Evolutionary conservation across 2,888 invertebrate genomes (phyloP), one percentile per base, ranked within the genome.

Genomic region (Macaria notata): DNA sequence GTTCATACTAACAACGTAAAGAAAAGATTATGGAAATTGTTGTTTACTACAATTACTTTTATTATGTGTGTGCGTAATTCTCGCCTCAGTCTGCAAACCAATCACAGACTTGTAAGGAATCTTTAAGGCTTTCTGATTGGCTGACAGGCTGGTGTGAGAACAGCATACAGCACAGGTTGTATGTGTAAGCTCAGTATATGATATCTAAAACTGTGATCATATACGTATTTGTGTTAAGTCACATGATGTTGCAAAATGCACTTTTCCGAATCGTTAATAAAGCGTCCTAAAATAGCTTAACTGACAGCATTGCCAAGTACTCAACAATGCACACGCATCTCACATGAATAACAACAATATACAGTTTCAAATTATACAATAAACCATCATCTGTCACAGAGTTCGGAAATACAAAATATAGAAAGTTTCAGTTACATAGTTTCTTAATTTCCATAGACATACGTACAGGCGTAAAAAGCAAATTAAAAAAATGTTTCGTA

Each of bases 361-460:
- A 56, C 54, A 48, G 36, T 19, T 53, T 49, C 38, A 56, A 49
- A 49, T 46, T 31, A 36, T 42, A 54, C 43, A 49, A 52, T 38
- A 53, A 29, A 41, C 36, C 9, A 49, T 46, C 51, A 45, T 49
- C 38, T 49, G 9, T 49, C 46, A 50, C 53, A 43, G 41, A 36
- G 49, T 38, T 36, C 31, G 49, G 39, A 46, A 46, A 56, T 31
- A 46, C 36, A 52, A 56, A 49, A 47, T 36, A 6, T 36, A 36
- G 33, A 36, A 36, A 36, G 7, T 36, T 36, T 33, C 44, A 43
- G 30, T 55, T 49, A 63, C 53, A 44, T 43, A 36, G 54, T 62
- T 63, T 61, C 68, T 63, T 66, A 66, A 66, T 66, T 68, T 62
- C 56, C 59, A 61, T 63, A 62, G 70, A 59, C 65, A 65, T 66